Evolutionary conservation across 2,113 vertebrate species (phyloP), one percentile per base, ranked within the genome.

Genomic region (Phrynosoma blainvillii): DNA sequence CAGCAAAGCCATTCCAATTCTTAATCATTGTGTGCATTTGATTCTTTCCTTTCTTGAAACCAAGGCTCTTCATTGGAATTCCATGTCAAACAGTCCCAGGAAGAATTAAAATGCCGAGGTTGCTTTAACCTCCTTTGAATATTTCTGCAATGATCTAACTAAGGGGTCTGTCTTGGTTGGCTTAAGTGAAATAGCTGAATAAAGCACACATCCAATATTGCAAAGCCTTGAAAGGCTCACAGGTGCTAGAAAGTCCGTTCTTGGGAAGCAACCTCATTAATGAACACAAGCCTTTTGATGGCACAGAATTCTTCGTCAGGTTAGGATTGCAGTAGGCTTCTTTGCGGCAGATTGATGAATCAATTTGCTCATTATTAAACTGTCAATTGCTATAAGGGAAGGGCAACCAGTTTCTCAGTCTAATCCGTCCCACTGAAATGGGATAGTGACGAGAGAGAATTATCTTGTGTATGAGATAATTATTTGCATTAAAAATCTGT

Each of bases 131-230:
- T 79, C 54, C 25, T 77, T 86, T 27, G 79, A 71, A 86, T 86
- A 80, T 79, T 71, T 86, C 85, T 86, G 30, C 65, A 71, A 40
- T 56, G 52, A 70, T 79, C 65, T 71, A 65, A 79, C 65, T 71
- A 65, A 79, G 85, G 42, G 65, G 18, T 47, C 65, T 75, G 6
- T 20, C 40, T 52, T 70, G n/a, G 23, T 47, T 85, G 84, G 32
- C 71, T 25, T 40, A 32, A 62, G 56, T 42, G 27, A 62, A 62
- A 75, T 85, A 66, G 23, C 65, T 23, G 52, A 40, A 13, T 20
- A 36, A 40, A 71, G 79, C 47, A 79, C 11, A 16, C 52, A 79
- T 71, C 77, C 12, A 77, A 79, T 56, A 23, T 56, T 71, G 2
- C 13, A 30, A 59, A 56, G 65, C 77, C 66, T 70, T 80, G 85